Conservation (phyloP, 2,888 invertebrate species). For the Imbricaverruca yamaguchii region DNA sequence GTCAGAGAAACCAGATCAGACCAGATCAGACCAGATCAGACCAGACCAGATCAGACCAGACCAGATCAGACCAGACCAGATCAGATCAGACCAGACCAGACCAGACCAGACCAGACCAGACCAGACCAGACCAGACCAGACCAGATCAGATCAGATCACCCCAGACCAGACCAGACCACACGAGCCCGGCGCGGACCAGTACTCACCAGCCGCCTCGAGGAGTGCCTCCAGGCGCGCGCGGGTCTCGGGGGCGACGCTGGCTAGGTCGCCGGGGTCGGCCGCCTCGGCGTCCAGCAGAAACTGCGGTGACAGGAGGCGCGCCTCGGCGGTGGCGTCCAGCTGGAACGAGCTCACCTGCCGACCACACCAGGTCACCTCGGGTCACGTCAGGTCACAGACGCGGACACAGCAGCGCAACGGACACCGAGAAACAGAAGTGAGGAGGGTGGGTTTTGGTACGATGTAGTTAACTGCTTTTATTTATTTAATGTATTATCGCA, state of each 20-base stretch:
- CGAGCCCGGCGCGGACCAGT: too few species aligned
- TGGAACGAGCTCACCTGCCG: slow-evolving; percentile 1
- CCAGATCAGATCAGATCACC: neutral
- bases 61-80: neutral
- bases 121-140: neutral
- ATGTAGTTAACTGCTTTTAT: too few species aligned
- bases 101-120: neutral
- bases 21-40: neutral
- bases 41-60: neutral
- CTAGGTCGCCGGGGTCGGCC: neutral
- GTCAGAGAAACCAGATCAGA: neutral
- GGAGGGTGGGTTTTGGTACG: too few species aligned
- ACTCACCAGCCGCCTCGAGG: slow-evolving; percentile 78
- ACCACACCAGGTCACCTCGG: neutral
- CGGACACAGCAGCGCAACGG: too few species aligned
- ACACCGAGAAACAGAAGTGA: too few species aligned
- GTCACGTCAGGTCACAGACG: too few species aligned
- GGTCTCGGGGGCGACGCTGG: slow-evolving; percentile 45
- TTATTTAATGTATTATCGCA: too few species aligned
- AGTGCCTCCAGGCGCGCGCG: slow-evolving; percentile 86
- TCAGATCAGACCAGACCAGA: neutral
- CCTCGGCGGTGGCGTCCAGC: neutral
- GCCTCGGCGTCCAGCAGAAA: neutral
- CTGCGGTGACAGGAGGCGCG: neutral
- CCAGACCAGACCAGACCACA: neutral